phyloP scores from a whole-genome alignment of 2,113 vertebrate genomes.

The Apeltes quadracus region DNA sequence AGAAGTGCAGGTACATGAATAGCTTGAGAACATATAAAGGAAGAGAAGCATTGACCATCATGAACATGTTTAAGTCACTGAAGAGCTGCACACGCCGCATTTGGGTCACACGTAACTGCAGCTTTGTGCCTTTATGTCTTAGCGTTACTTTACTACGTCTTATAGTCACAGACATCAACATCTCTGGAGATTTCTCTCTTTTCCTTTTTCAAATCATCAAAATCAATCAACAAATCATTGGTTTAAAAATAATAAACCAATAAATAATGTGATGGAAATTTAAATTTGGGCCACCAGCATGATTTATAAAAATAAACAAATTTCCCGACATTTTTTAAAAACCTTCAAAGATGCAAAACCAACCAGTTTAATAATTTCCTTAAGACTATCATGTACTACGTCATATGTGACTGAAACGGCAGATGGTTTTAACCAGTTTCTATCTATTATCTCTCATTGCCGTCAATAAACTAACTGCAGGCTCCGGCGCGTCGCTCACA shows the following conservation, averaged over 20 bases:
- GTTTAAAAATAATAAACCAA: neutral
- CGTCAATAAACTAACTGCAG: neutral
- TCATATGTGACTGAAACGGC: no score
- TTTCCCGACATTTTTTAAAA: neutral
- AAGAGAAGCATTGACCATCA: conserved; percentile 8
- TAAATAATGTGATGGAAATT: no score
- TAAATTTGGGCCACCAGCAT: no score
- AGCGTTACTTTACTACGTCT: no score
- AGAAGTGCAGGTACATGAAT: conserved; percentile 52
- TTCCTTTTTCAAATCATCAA: no score
- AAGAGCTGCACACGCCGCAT: no score
- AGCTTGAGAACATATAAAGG: conserved; percentile 17
- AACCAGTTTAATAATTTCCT: neutral
- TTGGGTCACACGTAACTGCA: neutral
- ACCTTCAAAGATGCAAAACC: neutral
- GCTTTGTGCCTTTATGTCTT: no score
- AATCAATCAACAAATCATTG: neutral
- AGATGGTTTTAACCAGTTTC: no score
- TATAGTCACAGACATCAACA: neutral
- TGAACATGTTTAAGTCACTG: neutral
- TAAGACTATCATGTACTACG: neutral
- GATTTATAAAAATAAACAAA: no score
- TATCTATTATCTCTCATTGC: neutral
- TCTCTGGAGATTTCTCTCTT: no score
- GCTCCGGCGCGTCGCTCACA: conserved; percentile 55